Evolutionary conservation across 2,113 vertebrate species (phyloP), one percentile per base, ranked within the genome.

Genomic region (Gopherus flavomarginatus): DNA sequence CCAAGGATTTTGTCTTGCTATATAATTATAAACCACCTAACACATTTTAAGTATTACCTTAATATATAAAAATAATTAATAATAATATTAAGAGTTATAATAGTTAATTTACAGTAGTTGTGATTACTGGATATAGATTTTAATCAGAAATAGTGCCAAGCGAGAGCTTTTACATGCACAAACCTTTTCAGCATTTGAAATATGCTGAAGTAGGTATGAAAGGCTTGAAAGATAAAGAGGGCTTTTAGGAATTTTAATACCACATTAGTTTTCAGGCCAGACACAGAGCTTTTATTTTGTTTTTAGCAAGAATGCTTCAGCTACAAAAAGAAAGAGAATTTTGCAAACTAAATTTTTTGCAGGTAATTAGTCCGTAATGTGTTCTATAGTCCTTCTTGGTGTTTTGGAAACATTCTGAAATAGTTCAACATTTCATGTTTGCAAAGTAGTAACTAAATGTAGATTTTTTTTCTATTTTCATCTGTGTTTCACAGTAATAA

Each of bases 341-440:
- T 81, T 92, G 75, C 84, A 91, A 91, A 89, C 85, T 10, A 88
- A 26, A 52, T 52, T 93, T 95, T 92, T 95, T 11, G 53, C 90
- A 96, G 94, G 94, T 96, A 97, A 96, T 97, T 95, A 96, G 29
- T 42, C 38, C 52, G 54, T 85, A 72, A 75, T 87, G 84, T 86
- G 13, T 94, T 81, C 77, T 91, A 49, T 54, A 56, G 16, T 81
- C 89, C 56, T 84, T 82, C 50, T 83, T 84, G 24, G 52, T 94
- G 62, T 93, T 96, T 93, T 89, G 89, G 86, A 97, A 95, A 80
- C 84, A 87, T 83, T 96, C 96, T 85, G 72, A 91, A 96, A 95
- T 92, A 94, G 90, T 94, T 95, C 88, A 92, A 10, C 78, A 54
- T 87, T 96, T 92, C n/a, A 87, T 94, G 17, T 93, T 92, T 95